A percentile compares a stretch with the other conserved stretches of the same genome.
phyloP scores from a whole-genome alignment of 2,888 invertebrate species.

The Acanthosepion esculentum region DNA sequence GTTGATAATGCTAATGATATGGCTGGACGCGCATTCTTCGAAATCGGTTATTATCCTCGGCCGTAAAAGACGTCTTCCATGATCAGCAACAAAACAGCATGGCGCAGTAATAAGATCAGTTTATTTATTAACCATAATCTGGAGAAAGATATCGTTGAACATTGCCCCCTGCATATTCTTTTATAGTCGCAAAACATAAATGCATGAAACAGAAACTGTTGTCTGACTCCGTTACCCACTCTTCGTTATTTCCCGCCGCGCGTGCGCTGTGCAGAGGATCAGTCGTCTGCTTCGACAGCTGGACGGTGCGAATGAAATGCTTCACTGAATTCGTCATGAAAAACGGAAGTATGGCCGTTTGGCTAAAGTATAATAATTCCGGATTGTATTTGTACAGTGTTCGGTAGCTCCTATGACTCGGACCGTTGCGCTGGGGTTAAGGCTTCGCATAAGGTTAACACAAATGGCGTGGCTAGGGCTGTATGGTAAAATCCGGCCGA shows the following conservation, averaged over 20 bases:
- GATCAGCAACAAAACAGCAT: neutral
- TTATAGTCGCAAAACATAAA: neutral
- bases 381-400: neutral
- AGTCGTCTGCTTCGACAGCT: neutral
- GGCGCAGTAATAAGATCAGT: neutral
- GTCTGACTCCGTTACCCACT: neutral
- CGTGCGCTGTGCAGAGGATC: neutral
- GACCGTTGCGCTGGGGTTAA: neutral
- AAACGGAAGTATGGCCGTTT: neutral
- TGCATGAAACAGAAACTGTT: neutral
- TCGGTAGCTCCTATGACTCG: neutral
- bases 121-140: neutral
- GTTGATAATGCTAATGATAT: neutral
- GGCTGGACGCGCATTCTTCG: neutral
- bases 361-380: neutral
- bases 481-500: neutral
- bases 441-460: neutral
- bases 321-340: neutral
- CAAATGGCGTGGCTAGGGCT: neutral
- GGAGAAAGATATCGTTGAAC: neutral
- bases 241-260: neutral
- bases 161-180: neutral
- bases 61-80: neutral
- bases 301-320: neutral
- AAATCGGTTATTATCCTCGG: neutral